Evolutionary conservation across 2,113 vertebrate species (phyloP).

Genomic region (Tympanuchus pallidicinctus): DNA sequence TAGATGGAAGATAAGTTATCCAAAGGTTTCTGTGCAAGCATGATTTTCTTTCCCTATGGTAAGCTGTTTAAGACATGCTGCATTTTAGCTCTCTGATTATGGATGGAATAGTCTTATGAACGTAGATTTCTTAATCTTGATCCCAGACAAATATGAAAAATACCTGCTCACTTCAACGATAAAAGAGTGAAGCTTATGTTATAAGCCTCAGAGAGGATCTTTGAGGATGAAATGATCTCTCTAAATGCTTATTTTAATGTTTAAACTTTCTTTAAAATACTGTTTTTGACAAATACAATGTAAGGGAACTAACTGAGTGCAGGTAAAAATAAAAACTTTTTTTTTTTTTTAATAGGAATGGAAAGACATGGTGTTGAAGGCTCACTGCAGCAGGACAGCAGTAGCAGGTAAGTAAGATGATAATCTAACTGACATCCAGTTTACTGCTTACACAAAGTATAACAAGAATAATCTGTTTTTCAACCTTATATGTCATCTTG

Average conservation of each 20-base stretch:
- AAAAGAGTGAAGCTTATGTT: background rate
- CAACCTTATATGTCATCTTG: background rate
- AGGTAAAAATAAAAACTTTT: background rate
- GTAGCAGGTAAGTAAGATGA: conserved; percentile 51
- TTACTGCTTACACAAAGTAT: background rate
- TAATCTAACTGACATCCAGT: background rate
- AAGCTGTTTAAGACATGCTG: background rate
- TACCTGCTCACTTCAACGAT: background rate
- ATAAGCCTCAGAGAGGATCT: background rate
- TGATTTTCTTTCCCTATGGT: background rate
- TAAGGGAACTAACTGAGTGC: conserved; percentile 8
- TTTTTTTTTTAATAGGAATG: background rate
- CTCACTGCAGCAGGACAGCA: conserved; percentile 38
- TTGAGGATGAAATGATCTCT: background rate
- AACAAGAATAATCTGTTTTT: background rate
- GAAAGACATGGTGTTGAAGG: conserved; percentile 48
- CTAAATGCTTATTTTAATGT: background rate
- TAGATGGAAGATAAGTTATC: background rate
- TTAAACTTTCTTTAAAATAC: background rate
- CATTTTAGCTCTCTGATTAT: background rate
- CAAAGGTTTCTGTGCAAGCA: background rate
- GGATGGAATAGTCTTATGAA: background rate
- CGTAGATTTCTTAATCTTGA: background rate
- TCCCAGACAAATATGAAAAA: background rate
- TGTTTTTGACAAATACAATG: background rate